A percentile compares a stretch with the other conserved stretches of the same genome.
Evolutionary conservation across 2,797 vertebrate species (phyloP).

Genomic region (Spheniscus humboldti): DNA sequence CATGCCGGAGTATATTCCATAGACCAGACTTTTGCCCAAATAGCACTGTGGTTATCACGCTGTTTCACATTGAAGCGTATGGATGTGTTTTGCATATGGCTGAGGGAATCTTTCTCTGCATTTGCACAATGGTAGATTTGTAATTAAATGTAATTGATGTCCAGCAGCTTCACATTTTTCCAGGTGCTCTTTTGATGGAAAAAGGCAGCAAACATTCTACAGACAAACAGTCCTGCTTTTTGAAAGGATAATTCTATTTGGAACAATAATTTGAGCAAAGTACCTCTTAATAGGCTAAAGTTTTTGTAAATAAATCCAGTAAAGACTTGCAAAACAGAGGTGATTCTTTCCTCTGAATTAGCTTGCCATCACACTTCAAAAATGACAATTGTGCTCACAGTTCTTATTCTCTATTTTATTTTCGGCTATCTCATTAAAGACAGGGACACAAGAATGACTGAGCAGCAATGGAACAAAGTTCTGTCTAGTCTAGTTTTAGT

Average conservation of each 20-base stretch:
- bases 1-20: background rate
- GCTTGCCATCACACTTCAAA: background rate
- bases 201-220: background rate
- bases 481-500: background rate
- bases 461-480: background rate
- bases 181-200: background rate
- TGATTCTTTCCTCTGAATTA: background rate
- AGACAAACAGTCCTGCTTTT: background rate
- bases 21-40: background rate
- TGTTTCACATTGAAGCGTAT: background rate
- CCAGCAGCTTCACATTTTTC: background rate
- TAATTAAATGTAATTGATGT: background rate
- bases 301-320: background rate
- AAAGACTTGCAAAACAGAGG: background rate
- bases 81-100: background rate
- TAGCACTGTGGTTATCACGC: background rate
- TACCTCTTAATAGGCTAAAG: background rate
- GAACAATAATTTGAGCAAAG: background rate
- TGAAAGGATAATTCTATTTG: background rate
- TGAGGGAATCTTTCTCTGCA: background rate
- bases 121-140: background rate
- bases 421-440: background rate
- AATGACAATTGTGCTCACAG: background rate
- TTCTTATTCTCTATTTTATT: background rate
- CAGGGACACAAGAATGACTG: background rate